Evolutionary conservation across 2,113 vertebrate species (phyloP), one percentile per base, ranked within the genome.

Genomic region (Noturus placidus): DNA sequence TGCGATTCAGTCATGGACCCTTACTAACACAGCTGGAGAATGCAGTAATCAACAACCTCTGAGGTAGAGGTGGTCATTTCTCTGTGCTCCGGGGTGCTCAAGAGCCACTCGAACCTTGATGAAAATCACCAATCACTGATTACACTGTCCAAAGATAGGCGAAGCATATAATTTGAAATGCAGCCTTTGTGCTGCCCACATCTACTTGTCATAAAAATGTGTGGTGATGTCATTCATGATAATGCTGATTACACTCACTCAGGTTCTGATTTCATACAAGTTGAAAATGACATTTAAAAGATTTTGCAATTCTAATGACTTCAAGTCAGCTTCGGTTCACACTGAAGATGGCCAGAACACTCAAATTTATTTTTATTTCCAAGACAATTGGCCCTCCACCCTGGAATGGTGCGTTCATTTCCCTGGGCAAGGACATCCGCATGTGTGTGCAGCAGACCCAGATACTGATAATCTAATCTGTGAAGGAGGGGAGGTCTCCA

Each of bases 361-460:
- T 88, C 67, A 85, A 20, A 80, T 87, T 81, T 91, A 88, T 91
- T 91, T 90, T 86, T 84, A 91, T 91, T 91, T 90, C 91, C 89
- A 90, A 83, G 56, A 87, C 30, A 70, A 86, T 80, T 90, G 86
- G 88, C 85, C 84, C 89, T 87, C 90, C 90, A 89, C 90, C 90
- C 90, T 89, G 90, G 90, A 89, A 89, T 89, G 79, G 85, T 76
- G 72, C 15, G 59, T 91, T 88, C 87, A 90, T 86, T 91, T 90
- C 85, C 90, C 86, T 89, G 89, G 90, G 89, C 87, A 89, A 87
- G 91, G 86, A 91, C 86, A 90, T 91, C 89, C 86, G 84, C 79
- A 80, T 89, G 81, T 90, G 89, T 89, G 86, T 82, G 84, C 84
- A 61, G 84, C 85, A 87, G 63, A 46, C 76, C 42, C 57, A 84